Percentiles rank a stretch among this genome's conserved stretches.
These are phyloP conservation scores for Heterodera schachtii DNA, from an alignment of 1,140 invertebrate genomes.

Conservation along the genomic window DNA sequence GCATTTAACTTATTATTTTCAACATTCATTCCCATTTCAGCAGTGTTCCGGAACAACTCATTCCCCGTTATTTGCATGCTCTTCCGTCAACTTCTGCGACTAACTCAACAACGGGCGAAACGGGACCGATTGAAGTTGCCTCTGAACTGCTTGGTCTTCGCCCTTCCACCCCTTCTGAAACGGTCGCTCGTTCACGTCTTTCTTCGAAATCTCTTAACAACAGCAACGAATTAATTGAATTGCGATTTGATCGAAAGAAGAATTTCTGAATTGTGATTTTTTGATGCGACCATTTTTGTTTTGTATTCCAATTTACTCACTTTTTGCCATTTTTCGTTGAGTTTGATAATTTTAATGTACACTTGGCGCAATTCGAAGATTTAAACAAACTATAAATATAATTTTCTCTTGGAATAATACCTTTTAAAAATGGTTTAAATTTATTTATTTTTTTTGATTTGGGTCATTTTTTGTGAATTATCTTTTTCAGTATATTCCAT, in stretches of 20 bases:
- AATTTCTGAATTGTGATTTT: slow-evolving; percentile 13
- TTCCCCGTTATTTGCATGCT: background rate
- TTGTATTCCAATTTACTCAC: background rate
- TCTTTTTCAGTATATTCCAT: no score
- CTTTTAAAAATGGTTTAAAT: no score
- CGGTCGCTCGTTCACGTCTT: slow-evolving; percentile 7
- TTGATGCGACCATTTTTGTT: no score
- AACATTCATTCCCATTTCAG: background rate
- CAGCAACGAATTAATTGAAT: slow-evolving; percentile 15
- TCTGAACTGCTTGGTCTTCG: background rate
- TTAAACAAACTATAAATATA: no score
- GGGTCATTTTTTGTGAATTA: no score
- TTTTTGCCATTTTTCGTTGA: background rate
- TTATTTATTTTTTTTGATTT: no score
- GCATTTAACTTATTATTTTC: background rate
- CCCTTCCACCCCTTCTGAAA: background rate
- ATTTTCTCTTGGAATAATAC: no score
- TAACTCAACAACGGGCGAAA: background rate
- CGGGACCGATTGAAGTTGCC: slow-evolving; percentile 4
- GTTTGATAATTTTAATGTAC: no score
- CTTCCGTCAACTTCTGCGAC: background rate
- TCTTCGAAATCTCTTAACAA: slow-evolving; percentile 17
- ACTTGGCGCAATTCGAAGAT: no score
- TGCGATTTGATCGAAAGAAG: slow-evolving; percentile 24
- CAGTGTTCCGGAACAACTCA: slow-evolving; percentile 11